Conservation (phyloP, 37 sponge, comb jelly and placozoan genomes). For the Halichondria panicea region DNA sequence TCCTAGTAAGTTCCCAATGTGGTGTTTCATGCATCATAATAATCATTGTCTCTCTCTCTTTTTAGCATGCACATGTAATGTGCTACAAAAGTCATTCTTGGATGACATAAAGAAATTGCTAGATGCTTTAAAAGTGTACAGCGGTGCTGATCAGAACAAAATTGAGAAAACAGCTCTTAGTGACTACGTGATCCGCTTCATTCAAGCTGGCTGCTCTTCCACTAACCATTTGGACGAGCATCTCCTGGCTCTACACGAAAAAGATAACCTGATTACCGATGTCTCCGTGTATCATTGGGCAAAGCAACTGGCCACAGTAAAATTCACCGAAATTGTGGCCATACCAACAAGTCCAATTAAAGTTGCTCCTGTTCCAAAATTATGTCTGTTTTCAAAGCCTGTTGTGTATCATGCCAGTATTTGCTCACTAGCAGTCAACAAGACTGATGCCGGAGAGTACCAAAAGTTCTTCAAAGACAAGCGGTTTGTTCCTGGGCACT, state of each 20-base stretch:
- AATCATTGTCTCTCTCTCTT: too few species aligned
- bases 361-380: neutral
- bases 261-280: neutral
- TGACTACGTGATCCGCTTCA: too few species aligned
- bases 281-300: neutral
- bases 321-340: neutral
- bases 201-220: too few species aligned
- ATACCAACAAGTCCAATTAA: neutral
- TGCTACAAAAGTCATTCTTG: too few species aligned
- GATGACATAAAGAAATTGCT: too few species aligned
- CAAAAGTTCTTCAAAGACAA: slow-evolving; percentile 4
- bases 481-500: neutral
- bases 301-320: neutral
- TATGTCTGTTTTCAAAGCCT: neutral
- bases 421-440: neutral
- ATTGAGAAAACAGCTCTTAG: too few species aligned
- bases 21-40: too few species aligned
- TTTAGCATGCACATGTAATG: too few species aligned
- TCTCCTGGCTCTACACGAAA: neutral
- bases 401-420: slow-evolving; percentile 11
- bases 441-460: neutral
- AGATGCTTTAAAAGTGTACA: too few species aligned
- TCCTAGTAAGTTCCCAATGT: too few species aligned
- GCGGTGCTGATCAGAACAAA: too few species aligned
- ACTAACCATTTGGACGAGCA: neutral